Percentiles rank a stretch among this genome's conserved stretches.
These are phyloP conservation scores for Eptatretus burgeri DNA, from an alignment of 2,113 vertebrate species.

Conservation along the genomic window DNA sequence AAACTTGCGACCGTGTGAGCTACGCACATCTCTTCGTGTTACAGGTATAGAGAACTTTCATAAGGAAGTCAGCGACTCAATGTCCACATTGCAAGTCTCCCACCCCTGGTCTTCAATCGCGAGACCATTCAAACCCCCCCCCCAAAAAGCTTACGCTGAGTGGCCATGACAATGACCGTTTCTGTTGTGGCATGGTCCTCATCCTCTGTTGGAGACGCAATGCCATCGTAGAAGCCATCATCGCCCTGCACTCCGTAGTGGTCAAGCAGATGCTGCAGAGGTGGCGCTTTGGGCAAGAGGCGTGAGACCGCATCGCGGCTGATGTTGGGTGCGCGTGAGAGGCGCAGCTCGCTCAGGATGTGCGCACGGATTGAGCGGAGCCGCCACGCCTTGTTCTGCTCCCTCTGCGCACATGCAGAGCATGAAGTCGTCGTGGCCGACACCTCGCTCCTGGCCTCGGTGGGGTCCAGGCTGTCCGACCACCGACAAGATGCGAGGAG, in stretches of 20 bases:
- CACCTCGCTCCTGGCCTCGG: too few species aligned
- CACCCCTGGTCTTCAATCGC: too few species aligned
- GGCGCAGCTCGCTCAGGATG: slow-evolving; percentile 83
- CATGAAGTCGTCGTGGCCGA: slow-evolving; percentile 18
- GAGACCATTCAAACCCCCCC: too few species aligned
- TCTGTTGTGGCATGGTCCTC: slow-evolving; percentile 77
- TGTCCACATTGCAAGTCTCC: too few species aligned
- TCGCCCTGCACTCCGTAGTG: slow-evolving; percentile 88
- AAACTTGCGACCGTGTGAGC: too few species aligned
- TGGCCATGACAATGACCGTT: slow-evolving; percentile 71
- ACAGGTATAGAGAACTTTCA: too few species aligned
- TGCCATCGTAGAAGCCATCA: slow-evolving; percentile 35
- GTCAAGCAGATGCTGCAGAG: slow-evolving; percentile 75
- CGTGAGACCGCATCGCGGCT: slow-evolving; percentile 70
- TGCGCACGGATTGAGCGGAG: slow-evolving; percentile 91
- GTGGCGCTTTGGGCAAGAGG: slow-evolving; percentile 75
- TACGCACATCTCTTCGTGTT: too few species aligned
- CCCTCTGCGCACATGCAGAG: slow-evolving; percentile 55
- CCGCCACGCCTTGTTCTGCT: slow-evolving; percentile 66
- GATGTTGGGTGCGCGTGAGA: slow-evolving; percentile 85
- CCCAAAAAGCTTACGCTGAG: slow-evolving; percentile 37
- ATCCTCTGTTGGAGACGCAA: slow-evolving; percentile 42
- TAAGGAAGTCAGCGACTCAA: too few species aligned
- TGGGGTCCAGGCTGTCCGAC: too few species aligned
- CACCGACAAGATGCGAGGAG: too few species aligned